phyloP scores from a whole-genome alignment of 2,113 vertebrate species.

The Trogon surrucura region DNA sequence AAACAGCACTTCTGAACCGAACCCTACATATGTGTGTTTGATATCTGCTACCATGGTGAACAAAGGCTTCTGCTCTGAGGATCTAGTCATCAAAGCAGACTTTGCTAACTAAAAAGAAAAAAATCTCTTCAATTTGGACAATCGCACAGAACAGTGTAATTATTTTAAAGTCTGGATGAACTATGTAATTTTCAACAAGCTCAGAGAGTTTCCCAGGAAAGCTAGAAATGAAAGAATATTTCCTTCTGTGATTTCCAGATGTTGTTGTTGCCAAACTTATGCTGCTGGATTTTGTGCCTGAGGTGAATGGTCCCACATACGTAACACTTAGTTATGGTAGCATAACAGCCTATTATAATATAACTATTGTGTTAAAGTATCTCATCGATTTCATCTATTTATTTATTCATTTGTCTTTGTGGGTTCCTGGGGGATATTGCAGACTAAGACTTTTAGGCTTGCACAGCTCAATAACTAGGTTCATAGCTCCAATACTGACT shows the following conservation, averaged over 20 bases:
- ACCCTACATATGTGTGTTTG: not conserved
- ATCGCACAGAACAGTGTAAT: not conserved
- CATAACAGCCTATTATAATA: not conserved
- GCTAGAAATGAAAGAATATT: not conserved
- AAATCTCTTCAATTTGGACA: not conserved
- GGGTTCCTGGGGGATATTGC: not conserved
- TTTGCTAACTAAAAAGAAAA: not conserved
- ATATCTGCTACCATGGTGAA: not conserved
- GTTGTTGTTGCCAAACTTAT: not conserved
- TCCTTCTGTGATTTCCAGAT: not conserved
- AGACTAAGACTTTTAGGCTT: not conserved
- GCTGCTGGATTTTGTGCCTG: not conserved
- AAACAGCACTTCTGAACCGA: not conserved
- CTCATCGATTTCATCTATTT: not conserved
- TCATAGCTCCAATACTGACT: not conserved
- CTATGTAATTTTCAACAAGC: not conserved
- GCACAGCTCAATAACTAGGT: not conserved
- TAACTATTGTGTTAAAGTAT: not conserved
- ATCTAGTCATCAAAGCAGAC: not conserved
- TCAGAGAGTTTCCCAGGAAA: not conserved
- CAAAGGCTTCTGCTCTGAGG: not conserved
- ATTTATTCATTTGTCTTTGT: not conserved
- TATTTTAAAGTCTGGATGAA: not conserved
- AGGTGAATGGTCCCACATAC: not conserved
- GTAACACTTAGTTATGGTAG: not conserved